phyloP scores from a whole-genome alignment of 2,888 invertebrate genomes.

The Allacma fusca region DNA sequence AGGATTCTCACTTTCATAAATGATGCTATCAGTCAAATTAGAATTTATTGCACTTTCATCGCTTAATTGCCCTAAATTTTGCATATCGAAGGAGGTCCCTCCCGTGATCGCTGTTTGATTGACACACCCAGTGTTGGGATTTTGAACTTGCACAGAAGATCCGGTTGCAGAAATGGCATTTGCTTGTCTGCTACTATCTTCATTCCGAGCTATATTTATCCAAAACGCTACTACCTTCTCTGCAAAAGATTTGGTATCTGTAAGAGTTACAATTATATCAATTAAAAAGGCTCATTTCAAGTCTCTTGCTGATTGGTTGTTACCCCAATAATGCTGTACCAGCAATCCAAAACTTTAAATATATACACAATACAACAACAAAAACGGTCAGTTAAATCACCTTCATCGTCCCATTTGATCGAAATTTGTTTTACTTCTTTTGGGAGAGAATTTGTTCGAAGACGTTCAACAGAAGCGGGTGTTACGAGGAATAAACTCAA shows the following conservation, averaged over 20 bases:
- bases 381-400: too few relatives aligned
- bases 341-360: too few relatives aligned
- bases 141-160: background rate
- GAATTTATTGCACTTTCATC: conserved; percentile 13
- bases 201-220: conserved; percentile 54
- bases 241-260: conserved; percentile 52
- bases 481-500: conserved; percentile 83
- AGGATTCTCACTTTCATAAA: conserved; percentile 31
- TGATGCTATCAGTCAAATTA: conserved; percentile 13
- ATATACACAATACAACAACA: too few relatives aligned
- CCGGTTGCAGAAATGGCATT: background rate
- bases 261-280: conserved; percentile 8
- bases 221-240: conserved; percentile 55
- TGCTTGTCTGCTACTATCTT: background rate
- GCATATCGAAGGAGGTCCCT: conserved; percentile 5
- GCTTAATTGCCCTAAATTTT: background rate
- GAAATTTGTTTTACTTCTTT: conserved; percentile 88
- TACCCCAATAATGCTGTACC: too few relatives aligned
- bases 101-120: background rate
- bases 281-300: too few relatives aligned
- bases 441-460: conserved; percentile 91
- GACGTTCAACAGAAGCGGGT: conserved; percentile 87
- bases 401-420: conserved; percentile 79
- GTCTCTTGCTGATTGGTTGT: too few relatives aligned
- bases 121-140: background rate